These are phyloP conservation scores for human (Homo sapiens) DNA, from an alignment of 2,113 vertebrate species.

Conservation along the genomic window GRCh38 chrX:51406001-51406500, in stretches of 20 bases:
- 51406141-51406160: background rate
- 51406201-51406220: background rate
- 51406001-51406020: background rate
- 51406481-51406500: background rate
- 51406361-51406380: background rate
- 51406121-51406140: background rate
- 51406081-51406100: background rate
- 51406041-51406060: conserved; percentile 7
- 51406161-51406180: background rate
- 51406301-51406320: background rate
- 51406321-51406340: background rate
- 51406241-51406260: background rate
- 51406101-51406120: conserved; percentile 31
- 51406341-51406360: background rate
- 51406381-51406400: background rate
- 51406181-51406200: background rate
- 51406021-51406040: background rate
- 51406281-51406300: background rate
- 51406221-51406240: background rate
- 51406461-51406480: background rate
- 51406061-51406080: conserved; percentile 27
- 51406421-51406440: background rate
- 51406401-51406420: background rate
- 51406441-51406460: background rate
- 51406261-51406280: background rate